Evolutionary conservation across 2,113 vertebrate genomes (phyloP).

Genomic region (Falcunculus frontatus): DNA sequence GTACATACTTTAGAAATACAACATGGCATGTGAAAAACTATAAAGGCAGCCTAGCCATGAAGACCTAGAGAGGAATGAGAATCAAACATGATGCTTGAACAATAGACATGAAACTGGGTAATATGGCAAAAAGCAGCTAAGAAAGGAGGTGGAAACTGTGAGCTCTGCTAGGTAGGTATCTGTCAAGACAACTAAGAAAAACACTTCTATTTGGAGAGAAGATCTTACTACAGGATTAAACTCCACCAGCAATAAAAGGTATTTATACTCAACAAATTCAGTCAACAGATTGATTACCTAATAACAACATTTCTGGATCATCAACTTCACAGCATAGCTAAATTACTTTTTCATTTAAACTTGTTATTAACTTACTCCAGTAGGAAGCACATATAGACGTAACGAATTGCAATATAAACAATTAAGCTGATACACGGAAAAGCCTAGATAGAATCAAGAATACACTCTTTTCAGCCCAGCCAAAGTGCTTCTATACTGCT

Average conservation of each 20-base stretch:
- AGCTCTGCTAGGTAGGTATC: neutral
- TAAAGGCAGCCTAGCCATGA: neutral
- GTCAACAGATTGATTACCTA: neutral
- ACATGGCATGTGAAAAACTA: neutral
- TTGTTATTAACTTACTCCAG: neutral
- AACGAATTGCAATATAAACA: neutral
- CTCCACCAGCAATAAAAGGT: neutral
- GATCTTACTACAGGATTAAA: neutral
- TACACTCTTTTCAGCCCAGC: neutral
- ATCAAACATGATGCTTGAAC: neutral
- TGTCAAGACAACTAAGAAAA: neutral
- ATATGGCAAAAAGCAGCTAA: neutral
- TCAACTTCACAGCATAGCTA: neutral
- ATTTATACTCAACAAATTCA: neutral
- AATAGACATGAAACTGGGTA: neutral
- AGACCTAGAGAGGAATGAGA: neutral
- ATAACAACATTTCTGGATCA: neutral
- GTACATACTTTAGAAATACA: fast-evolving
- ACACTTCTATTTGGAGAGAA: neutral
- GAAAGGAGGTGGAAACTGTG: neutral
- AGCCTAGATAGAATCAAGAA: neutral
- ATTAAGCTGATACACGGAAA: neutral
- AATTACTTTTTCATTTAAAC: neutral
- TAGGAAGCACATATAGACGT: neutral
- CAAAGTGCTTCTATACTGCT: neutral